phyloP scores from a whole-genome alignment of 2,113 vertebrate species.

The Merops nubicus region DNA sequence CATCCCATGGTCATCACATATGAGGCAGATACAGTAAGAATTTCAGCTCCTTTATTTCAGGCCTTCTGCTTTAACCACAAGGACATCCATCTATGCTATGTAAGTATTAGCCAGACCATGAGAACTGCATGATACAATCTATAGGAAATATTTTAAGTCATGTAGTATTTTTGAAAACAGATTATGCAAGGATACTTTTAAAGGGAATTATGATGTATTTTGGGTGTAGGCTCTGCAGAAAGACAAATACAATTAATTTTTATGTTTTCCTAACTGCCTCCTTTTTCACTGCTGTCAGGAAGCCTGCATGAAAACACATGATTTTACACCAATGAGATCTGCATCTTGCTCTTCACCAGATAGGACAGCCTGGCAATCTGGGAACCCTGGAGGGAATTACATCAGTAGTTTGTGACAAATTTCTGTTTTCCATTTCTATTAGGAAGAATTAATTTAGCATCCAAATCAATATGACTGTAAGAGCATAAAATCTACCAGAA shows the following conservation, averaged over 20 bases:
- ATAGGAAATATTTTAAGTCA: neutral
- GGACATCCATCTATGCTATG: neutral
- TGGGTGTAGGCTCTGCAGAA: slow-evolving; percentile 1
- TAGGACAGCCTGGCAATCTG: slow-evolving; percentile 7
- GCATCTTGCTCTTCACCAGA: slow-evolving; percentile 10
- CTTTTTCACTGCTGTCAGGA: neutral
- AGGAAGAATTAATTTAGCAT: slow-evolving; percentile 35
- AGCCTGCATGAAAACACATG: neutral
- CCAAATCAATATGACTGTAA: neutral
- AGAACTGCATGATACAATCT: neutral
- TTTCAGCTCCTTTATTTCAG: neutral
- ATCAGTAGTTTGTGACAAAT: neutral
- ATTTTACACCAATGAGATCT: neutral
- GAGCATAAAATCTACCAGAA: neutral
- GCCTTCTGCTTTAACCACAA: slow-evolving; percentile 18
- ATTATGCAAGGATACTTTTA: neutral
- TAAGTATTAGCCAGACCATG: neutral
- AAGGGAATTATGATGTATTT: neutral
- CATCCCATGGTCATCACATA: neutral
- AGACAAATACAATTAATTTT: slow-evolving; percentile 11
- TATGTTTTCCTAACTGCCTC: neutral
- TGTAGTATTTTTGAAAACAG: neutral
- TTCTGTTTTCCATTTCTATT: slow-evolving; percentile 19
- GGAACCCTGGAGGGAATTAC: neutral
- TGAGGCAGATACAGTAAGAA: neutral